Evolutionary conservation across 2,888 invertebrate genomes (phyloP), one percentile per base, ranked within the genome.

Genomic region (Epinotia brunnichana): DNA sequence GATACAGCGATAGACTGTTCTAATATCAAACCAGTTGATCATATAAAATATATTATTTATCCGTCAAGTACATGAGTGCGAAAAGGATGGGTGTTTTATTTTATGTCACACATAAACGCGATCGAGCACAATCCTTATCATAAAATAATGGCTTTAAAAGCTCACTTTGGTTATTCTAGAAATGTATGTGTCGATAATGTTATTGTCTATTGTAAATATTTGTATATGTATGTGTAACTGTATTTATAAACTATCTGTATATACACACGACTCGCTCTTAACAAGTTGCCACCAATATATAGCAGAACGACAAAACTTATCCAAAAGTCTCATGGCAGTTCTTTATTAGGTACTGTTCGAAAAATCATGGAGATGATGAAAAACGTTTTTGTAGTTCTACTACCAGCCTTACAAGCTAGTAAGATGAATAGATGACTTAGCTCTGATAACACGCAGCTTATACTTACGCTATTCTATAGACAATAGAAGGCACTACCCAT

Each of bases 101-200:
- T 35, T 35, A 7, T 35, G 35, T 7, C 35, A 9, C 9, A 9
- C 9, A 35, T 35, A 35, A 35, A 35, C 35, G 7, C 35, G 35
- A 35, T n/a, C n/a, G n/a, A n/a, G n/a, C n/a, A n/a, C n/a, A n/a
- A n/a, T n/a, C n/a, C n/a, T n/a, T n/a, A n/a, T n/a, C n/a, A n/a
- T n/a, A n/a, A n/a, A n/a, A n/a, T n/a, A n/a, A n/a, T n/a, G n/a
- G n/a, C n/a, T n/a, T n/a, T n/a, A n/a, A n/a, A n/a, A n/a, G n/a
- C 4, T 21, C 54, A 24, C 66, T 56, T 66, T 66, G 54, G 19
- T 41, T 41, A 66, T 41, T 66, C 66, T 56, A 56, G 11, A 66
- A 56, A 41, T 24, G 2, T 17, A 7, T 39, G 57, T 66, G n/a
- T 53, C 17, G 35, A 17, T 35, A 15, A 21, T 29, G 9, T 63